A percentile compares a stretch with the other conserved stretches of the same genome.
phyloP scores from a whole-genome alignment of 2,888 invertebrate species.

The Desoria tigrina region DNA sequence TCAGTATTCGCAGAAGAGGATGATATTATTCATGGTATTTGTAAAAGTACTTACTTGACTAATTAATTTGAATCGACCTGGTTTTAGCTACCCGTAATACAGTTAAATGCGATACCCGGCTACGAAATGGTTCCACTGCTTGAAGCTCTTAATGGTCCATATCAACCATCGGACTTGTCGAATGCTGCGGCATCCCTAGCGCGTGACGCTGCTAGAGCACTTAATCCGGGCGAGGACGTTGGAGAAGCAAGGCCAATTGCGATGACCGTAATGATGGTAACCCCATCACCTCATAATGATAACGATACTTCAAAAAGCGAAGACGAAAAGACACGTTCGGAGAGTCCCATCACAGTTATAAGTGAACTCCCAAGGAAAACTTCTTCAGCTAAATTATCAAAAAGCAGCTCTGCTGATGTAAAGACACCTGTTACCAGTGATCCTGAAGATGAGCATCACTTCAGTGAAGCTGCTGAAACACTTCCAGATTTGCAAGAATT shows the following conservation, averaged over 20 bases:
- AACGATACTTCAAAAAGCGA: constrained; percentile 9
- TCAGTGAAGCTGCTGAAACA: constrained; percentile 47
- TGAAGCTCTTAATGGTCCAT: constrained; percentile 93
- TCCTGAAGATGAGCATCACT: constrained; percentile 50
- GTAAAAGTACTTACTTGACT: background rate
- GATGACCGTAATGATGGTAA: constrained; percentile 53
- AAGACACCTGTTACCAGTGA: constrained; percentile 44
- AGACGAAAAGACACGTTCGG: constrained; percentile 26
- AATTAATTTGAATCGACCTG: constrained; percentile 7
- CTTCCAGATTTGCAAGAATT: constrained; percentile 50
- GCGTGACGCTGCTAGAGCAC: constrained; percentile 45
- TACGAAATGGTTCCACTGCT: constrained; percentile 92
- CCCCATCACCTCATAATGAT: constrained; percentile 38
- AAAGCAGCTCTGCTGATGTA: constrained; percentile 38
- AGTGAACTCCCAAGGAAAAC: constrained; percentile 35
- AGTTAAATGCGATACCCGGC: constrained; percentile 60
- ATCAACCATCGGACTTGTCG: constrained; percentile 56
- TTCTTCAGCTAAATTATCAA: constrained; percentile 36
- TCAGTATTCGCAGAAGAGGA: too few species aligned
- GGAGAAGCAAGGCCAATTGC: constrained; percentile 48
- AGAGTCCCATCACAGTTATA: constrained; percentile 33
- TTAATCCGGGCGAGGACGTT: constrained; percentile 45
- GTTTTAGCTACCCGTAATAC: constrained; percentile 46
- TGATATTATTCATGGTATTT: too few species aligned
- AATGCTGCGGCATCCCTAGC: constrained; percentile 44